Evolutionary conservation across 2,797 vertebrate genomes (phyloP).

Genomic region (Poeciliopsis presidionis): DNA sequence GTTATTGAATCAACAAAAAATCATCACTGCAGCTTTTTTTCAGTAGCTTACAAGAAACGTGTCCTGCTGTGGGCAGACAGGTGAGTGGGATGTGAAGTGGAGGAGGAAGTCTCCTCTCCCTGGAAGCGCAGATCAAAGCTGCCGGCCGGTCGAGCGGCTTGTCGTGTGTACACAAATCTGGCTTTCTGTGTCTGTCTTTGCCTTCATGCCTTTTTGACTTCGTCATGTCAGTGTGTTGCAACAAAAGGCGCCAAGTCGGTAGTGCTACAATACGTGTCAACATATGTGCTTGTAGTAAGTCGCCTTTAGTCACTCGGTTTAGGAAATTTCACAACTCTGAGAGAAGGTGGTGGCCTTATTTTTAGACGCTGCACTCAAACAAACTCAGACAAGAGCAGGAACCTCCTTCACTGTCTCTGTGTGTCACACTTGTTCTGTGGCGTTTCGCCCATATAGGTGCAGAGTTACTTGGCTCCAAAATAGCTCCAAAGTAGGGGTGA

Average conservation of each 20-base stretch:
- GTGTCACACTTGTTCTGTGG: constrained; percentile 41
- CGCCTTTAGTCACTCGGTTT: constrained; percentile 24
- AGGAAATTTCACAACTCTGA: constrained; percentile 32
- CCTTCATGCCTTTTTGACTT: constrained; percentile 22
- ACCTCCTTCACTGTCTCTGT: constrained; percentile 49
- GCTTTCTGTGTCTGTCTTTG: constrained; percentile 31
- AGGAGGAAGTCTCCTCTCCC: constrained; percentile 62
- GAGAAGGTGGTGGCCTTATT: constrained; percentile 16
- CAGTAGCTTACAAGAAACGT: constrained; percentile 32
- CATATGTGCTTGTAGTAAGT: constrained; percentile 31
- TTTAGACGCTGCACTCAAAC: constrained; percentile 50
- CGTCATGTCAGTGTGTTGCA: constrained; percentile 42
- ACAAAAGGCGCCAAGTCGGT: constrained; percentile 34
- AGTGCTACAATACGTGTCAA: constrained; percentile 31
- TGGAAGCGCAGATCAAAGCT: constrained; percentile 75
- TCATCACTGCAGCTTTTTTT: constrained; percentile 38
- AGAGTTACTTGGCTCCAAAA: constrained; percentile 63
- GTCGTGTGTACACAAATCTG: constrained; percentile 54
- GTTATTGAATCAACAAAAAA: constrained; percentile 36
- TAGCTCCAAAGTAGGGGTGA: constrained; percentile 69
- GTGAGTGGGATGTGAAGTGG: constrained; percentile 62
- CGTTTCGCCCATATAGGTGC: constrained; percentile 72
- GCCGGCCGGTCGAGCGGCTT: constrained; percentile 51
- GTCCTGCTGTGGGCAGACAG: constrained; percentile 65
- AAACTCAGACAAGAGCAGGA: constrained; percentile 20